Percentiles rank a stretch among this genome's conserved stretches.
Evolutionary conservation across 1,140 invertebrate genomes (phyloP).

Genomic region (Triops cancriformis): DNA sequence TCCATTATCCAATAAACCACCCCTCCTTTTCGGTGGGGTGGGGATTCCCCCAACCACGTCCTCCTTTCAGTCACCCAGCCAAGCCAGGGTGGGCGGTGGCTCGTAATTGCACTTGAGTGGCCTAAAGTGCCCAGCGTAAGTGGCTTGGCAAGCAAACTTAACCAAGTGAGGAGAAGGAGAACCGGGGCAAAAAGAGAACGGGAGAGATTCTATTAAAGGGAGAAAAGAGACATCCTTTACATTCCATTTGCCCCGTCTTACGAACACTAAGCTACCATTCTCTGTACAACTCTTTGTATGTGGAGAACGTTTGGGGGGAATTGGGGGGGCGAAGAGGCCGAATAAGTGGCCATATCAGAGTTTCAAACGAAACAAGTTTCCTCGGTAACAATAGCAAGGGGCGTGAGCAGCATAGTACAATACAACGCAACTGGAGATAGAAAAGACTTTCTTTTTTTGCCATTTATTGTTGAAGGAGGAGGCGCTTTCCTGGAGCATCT

Average conservation of each 20-base stretch:
- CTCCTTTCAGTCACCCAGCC: neutral
- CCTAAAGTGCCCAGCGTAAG: constrained; percentile 7
- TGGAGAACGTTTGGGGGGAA: neutral
- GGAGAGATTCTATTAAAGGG: neutral
- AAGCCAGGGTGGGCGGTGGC: neutral
- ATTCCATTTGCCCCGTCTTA: neutral
- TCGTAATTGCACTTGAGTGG: neutral
- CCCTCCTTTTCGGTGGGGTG: neutral
- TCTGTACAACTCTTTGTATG: neutral
- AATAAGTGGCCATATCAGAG: constrained; percentile 1
- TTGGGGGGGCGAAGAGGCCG: neutral
- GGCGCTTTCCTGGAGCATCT: too few relatives aligned
- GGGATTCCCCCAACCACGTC: neutral
- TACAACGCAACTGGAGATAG: neutral
- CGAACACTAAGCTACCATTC: neutral
- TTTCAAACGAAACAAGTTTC: neutral
- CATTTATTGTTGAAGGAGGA: too few relatives aligned
- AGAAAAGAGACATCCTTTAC: neutral
- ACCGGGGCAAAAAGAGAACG: neutral
- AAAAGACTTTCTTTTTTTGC: too few relatives aligned
- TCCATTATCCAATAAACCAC: neutral
- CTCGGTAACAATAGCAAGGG: neutral
- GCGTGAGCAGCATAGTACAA: neutral
- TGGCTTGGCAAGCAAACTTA: constrained; percentile 13
- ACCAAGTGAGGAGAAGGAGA: neutral